Evolutionary conservation across 2,888 invertebrate genomes (phyloP).

Genomic region (Hyles lineata): DNA sequence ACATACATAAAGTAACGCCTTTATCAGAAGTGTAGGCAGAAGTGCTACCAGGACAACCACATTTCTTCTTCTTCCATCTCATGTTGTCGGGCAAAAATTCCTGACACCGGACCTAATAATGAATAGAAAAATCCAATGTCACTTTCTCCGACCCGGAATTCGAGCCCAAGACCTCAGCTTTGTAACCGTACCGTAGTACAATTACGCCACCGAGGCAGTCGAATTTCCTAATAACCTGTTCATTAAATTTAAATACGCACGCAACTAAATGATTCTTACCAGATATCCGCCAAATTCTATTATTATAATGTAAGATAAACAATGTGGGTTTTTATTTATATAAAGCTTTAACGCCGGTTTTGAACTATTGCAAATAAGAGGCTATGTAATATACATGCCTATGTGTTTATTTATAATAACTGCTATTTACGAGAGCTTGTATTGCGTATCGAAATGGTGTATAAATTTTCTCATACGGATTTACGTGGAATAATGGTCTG

Average conservation of each 20-base stretch:
- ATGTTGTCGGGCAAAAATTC: too few relatives aligned
- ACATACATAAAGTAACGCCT: too few relatives aligned
- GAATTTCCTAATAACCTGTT: slow-evolving; percentile 45
- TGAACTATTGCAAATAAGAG: slow-evolving; percentile 45
- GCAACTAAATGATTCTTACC: slow-evolving; percentile 56
- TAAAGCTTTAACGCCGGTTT: slow-evolving; percentile 48
- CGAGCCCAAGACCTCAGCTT: too few relatives aligned
- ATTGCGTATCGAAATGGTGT: not conserved
- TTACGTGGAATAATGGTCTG: not conserved
- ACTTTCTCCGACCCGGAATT: too few relatives aligned
- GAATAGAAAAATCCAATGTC: too few relatives aligned
- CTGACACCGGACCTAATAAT: too few relatives aligned
- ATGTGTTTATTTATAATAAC: slow-evolving; percentile 7
- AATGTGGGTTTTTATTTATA: slow-evolving; percentile 55
- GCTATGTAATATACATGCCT: not conserved
- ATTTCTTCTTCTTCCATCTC: too few relatives aligned
- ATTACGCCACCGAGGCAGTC: not conserved
- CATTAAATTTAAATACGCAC: slow-evolving; percentile 54
- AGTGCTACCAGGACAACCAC: too few relatives aligned
- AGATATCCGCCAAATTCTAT: slow-evolving; percentile 58
- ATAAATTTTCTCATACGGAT: not conserved
- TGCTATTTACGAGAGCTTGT: not conserved
- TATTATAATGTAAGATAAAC: slow-evolving; percentile 57
- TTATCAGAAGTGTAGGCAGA: too few relatives aligned
- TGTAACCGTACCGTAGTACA: too few relatives aligned